Evolutionary conservation across 2,888 invertebrate genomes (phyloP).

Genomic region (Choristoneura rosaceana): DNA sequence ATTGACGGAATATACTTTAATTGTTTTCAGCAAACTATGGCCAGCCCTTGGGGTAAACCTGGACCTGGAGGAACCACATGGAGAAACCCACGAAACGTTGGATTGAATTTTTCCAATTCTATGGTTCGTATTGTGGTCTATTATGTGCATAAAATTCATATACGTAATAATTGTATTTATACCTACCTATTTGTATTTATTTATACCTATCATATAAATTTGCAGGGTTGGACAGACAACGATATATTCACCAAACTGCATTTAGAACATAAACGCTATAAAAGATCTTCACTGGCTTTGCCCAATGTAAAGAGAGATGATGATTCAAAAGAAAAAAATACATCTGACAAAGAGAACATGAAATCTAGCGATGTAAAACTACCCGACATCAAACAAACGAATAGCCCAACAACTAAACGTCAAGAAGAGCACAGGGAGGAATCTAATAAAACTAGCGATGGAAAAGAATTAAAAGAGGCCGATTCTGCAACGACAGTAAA

Average conservation of each 20-base stretch:
- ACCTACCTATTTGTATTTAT: background rate
- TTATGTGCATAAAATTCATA: too few species aligned
- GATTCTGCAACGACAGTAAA: constrained; percentile 45
- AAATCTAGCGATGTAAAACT: constrained; percentile 64
- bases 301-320: constrained; percentile 82
- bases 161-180: too few species aligned
- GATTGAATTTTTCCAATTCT: constrained; percentile 91
- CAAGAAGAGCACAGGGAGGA: constrained; percentile 50
- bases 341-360: constrained; percentile 60
- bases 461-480: constrained; percentile 37
- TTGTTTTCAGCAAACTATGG: constrained; percentile 71
- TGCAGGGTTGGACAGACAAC: constrained; percentile 80
- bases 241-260: constrained; percentile 71
- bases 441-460: constrained; percentile 42
- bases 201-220: constrained; percentile 21
- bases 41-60: constrained; percentile 87
- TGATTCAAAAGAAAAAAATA: constrained; percentile 57
- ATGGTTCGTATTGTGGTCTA: constrained; percentile 83
- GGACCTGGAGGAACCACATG: constrained; percentile 90
- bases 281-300: constrained; percentile 80
- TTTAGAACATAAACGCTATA: constrained; percentile 61
- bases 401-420: constrained; percentile 50
- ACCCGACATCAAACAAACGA: constrained; percentile 65
- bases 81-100: constrained; percentile 90
- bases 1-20: constrained; percentile 24